Base-by-base conservation (phyloP, 1,140 invertebrate species). In the Leptopilina clavipes region DNA sequence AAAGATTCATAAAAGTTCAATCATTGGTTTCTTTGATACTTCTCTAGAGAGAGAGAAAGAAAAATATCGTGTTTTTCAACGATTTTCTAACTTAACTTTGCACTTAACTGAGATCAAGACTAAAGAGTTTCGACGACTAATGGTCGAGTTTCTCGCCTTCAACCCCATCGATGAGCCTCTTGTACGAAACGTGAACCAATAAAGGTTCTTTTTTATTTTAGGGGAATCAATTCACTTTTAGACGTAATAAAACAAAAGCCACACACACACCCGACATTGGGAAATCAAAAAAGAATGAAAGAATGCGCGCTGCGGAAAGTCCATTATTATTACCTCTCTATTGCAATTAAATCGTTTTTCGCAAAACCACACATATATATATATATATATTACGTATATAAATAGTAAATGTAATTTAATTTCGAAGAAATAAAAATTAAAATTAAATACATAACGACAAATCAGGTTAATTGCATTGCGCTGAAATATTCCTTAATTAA, bases 41-140 rank as follows among this genome's bases (percentile, higher is more conserved):
- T 31, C 14, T 12, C 8, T n/a, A n/a, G 2, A 40, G 5, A 54
- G 5, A 54, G 19, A 10, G 10, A 31, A 31, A 31, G 25, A 7
- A 65, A 65, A 65, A 65, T 65, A 14, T 65, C 14, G 48, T 52
- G 48, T 65, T 65, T 65, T 37, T 31, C 25, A 65, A 1, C 59
- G 25, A 65, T 65, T 65, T 65, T 65, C 22, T n/a, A 8, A 65
- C 59, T 31, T 65, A 14, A 65, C 59, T 65, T 65, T 65, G 59
- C 59, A 65, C 59, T 65, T 65, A 65, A 31, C 25, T 19, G 59
- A 65, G 59, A 65, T 65, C 25, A 65, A 65, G 59, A 65, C 59
- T 65, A 65, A 65, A 65, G 59, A 65, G 59, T 65, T 65, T 37
- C 59, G 11, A 37, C 59, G 22, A 65, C 59, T 65, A 65, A 65